Evolutionary conservation across 2,797 vertebrate species (phyloP).

Genomic region (Moxostoma hubbsi): DNA sequence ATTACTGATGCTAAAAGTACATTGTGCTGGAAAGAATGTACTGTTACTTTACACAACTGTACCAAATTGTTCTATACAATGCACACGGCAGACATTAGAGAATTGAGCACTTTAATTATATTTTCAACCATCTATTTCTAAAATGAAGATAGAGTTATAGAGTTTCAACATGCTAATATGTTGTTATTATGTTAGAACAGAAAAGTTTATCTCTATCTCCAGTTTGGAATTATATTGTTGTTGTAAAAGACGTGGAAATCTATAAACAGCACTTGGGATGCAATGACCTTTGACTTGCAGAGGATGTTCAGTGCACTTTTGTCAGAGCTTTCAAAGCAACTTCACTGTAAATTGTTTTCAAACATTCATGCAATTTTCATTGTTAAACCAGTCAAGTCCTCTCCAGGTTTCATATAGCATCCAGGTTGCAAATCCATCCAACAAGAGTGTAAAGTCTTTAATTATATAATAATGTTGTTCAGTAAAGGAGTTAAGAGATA

Average conservation of each 20-base stretch:
- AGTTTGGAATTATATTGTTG: too few relatives aligned
- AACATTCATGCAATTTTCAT: constrained; percentile 4
- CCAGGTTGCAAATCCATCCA: too few relatives aligned
- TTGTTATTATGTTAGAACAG: too few relatives aligned
- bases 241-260: constrained; percentile 42
- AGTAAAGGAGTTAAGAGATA: too few relatives aligned
- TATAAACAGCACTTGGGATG: constrained; percentile 52
- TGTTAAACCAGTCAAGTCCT: not conserved
- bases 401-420: too few relatives aligned
- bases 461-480: too few relatives aligned
- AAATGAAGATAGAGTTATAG: not conserved
- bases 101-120: not conserved
- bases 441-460: too few relatives aligned
- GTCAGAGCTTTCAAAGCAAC: constrained; percentile 7
- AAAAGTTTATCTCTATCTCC: too few relatives aligned
- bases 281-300: constrained; percentile 34
- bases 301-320: constrained; percentile 27
- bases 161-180: too few relatives aligned
- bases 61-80: not conserved
- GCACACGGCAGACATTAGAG: not conserved
- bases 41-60: not conserved
- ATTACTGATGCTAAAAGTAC: constrained; percentile 7
- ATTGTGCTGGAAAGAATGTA: not conserved
- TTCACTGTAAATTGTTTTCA: not conserved
- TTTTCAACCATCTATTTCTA: not conserved